Conservation (phyloP, 2,797 vertebrate species). For the Helicolenus hilgendorfi region DNA sequence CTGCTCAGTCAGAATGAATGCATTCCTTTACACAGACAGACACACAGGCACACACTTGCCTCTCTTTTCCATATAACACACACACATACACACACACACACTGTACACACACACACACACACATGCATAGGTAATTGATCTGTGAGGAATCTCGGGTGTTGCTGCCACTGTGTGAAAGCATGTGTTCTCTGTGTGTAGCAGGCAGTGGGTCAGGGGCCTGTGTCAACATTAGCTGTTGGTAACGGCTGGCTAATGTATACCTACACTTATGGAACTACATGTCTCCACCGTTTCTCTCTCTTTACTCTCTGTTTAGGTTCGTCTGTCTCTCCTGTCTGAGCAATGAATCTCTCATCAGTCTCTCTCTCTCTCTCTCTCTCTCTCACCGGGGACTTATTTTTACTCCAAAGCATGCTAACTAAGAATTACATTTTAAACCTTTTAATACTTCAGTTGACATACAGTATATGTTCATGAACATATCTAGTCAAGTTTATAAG, state of each 20-base stretch:
- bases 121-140: conserved; percentile 42
- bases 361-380: neutral
- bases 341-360: neutral
- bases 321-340: conserved; percentile 16
- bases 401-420: neutral
- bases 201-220: conserved; percentile 60
- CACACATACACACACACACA: neutral
- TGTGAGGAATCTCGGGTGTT: conserved; percentile 72
- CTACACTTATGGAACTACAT: conserved; percentile 20
- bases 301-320: conserved; percentile 11
- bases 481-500: neutral
- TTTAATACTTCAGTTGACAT: neutral
- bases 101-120: neutral
- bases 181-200: conserved; percentile 66
- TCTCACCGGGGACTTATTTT: neutral
- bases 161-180: conserved; percentile 76
- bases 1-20: conserved; percentile 47
- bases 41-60: conserved; percentile 11
- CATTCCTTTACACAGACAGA: conserved; percentile 46
- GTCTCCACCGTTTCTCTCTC: neutral
- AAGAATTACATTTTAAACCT: neutral
- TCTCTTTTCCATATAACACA: conserved; percentile 16
- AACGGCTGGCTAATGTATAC: conserved; percentile 50
- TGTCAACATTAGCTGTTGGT: conserved; percentile 68
- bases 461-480: neutral